Evolutionary conservation across 2,797 vertebrate genomes (phyloP), one percentile per base, ranked within the genome.

Genomic region (Melanotaenia maccullochi): DNA sequence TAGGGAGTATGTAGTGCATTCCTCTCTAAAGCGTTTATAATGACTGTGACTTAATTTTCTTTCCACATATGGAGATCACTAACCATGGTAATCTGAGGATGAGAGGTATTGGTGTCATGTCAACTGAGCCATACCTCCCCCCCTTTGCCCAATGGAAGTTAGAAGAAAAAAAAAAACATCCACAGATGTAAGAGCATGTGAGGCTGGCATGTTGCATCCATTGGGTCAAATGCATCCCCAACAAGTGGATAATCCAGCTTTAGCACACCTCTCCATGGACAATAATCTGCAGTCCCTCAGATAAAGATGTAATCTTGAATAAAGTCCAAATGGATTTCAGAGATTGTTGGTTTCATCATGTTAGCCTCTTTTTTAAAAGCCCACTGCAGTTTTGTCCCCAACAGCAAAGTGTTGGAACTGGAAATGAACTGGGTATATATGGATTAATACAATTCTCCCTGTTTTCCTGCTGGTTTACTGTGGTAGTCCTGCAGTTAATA

Each of bases 241-340:
- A 90, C 90, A 92, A 93, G 86, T 87, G 86, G 90, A 93, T 93
- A 93, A 94, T 94, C 92, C 92, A 79, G 81, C 86, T 93, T 94
- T 92, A 93, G 78, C 88, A 93, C 93, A 94, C 93, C 92, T 94
- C 92, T 92, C 90, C 87, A 78, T 73, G 90, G 91, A 93, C 87
- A 86, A 79, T 93, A 94, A 93, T 94, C 93, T 93, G 90, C 88
- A 79, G 82, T 90, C 81, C 60, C 87, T 92, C 90, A 91, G 87
- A 90, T 91, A 89, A 89, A 92, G 82, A 91, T 84, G 62, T 90
- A 89, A 93, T 91, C 87, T 91, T 90, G 89, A 92, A 83, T 76
- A 61, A 72, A 72, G 81, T 91, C 91, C 92, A 93, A 93, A 93
- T 90, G 91, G 90, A 92, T 92, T 94, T 85, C 57, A 83, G 89